These are phyloP conservation scores for Callithrix jacchus DNA, from an alignment of 2,113 vertebrate species.

Conservation along the genomic window DNA sequence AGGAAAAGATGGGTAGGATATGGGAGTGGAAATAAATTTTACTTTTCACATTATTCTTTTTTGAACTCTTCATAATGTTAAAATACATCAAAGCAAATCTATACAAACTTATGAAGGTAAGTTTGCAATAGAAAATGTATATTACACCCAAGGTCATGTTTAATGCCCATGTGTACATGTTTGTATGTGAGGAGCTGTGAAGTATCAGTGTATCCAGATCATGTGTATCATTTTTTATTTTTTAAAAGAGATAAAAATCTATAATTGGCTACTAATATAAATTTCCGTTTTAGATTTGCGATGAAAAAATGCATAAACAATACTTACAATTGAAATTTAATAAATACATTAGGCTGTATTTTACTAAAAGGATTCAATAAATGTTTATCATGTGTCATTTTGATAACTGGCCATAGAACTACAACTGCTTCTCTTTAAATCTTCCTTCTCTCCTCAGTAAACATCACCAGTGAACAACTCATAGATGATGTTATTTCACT, in stretches of 20 bases:
- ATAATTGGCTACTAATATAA: background rate
- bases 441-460: constrained; percentile 56
- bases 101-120: background rate
- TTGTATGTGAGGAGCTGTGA: background rate
- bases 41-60: constrained; percentile 2
- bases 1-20: background rate
- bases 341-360: background rate
- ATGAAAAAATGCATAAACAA: background rate
- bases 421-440: background rate
- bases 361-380: background rate
- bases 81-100: background rate
- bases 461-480: background rate
- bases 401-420: background rate
- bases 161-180: background rate
- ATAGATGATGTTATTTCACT: constrained; percentile 88
- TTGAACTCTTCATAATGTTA: background rate
- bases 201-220: background rate
- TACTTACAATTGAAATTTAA: constrained; percentile 30
- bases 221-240: background rate
- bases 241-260: background rate
- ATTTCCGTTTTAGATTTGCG: background rate
- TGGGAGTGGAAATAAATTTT: background rate
- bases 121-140: background rate
- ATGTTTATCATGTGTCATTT: background rate
- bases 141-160: background rate